Conservation (phyloP, 2,888 invertebrate genomes). For the Amphipoea oculea region DNA sequence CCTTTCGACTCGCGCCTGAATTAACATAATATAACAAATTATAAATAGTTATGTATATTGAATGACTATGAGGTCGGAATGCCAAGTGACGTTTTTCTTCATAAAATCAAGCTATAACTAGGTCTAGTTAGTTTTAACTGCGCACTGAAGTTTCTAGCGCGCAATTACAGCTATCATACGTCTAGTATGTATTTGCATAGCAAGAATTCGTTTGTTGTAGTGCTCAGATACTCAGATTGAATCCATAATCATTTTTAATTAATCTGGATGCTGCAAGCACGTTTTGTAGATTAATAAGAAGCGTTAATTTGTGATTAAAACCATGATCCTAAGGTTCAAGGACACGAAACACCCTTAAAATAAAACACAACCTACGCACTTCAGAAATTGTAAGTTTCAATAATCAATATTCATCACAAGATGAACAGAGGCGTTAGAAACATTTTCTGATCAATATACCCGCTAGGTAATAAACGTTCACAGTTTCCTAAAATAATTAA, state of each 20-base stretch:
- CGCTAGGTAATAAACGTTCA: slow-evolving; percentile 46
- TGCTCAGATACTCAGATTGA: slow-evolving; percentile 1
- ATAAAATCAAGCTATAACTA: slow-evolving; percentile 40
- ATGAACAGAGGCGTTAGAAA: slow-evolving; percentile 16
- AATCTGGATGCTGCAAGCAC: slow-evolving; percentile 2
- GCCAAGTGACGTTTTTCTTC: slow-evolving; percentile 63
- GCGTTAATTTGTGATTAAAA: slow-evolving; percentile 10
- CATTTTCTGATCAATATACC: slow-evolving; percentile 32
- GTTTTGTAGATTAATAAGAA: slow-evolving; percentile 11
- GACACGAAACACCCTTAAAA: slow-evolving; percentile 20
- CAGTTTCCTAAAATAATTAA: slow-evolving; percentile 62
- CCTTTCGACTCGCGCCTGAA: slow-evolving; percentile 83
- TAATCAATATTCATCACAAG: slow-evolving; percentile 35
- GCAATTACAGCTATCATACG: slow-evolving; percentile 35
- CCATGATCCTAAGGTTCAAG: slow-evolving; percentile 5
- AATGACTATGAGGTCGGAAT: slow-evolving; percentile 70
- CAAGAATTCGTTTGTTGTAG: slow-evolving; percentile 7
- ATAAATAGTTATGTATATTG: slow-evolving; percentile 69
- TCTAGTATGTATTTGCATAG: slow-evolving; percentile 16
- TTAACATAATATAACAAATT: slow-evolving; percentile 85
- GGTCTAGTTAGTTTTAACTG: slow-evolving; percentile 48
- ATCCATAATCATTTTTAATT: background rate
- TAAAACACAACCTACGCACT: slow-evolving; percentile 14
- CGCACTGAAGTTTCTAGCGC: slow-evolving; percentile 45
- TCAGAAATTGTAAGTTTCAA: slow-evolving; percentile 11